These are phyloP conservation scores for Austrolebias charrua DNA, from an alignment of 2,797 vertebrate genomes.

Conservation along the genomic window DNA sequence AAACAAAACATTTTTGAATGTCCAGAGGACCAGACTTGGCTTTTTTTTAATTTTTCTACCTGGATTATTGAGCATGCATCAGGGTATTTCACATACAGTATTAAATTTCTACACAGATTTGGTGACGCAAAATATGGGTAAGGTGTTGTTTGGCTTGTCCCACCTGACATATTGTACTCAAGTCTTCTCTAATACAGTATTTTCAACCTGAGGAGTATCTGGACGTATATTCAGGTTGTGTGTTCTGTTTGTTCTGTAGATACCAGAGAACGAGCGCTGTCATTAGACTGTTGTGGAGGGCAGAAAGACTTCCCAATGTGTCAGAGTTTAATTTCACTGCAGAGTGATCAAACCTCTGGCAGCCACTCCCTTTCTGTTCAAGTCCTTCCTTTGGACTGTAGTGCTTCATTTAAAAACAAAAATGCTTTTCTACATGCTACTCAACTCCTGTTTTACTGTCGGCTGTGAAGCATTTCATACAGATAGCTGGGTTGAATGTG, in stretches of 20 bases:
- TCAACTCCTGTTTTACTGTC: constrained; percentile 28
- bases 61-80: too few species aligned
- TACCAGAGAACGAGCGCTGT: constrained; percentile 1
- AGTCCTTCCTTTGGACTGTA: constrained; percentile 37
- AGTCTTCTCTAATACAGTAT: too few species aligned
- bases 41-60: too few species aligned
- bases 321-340: constrained; percentile 44
- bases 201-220: neutral
- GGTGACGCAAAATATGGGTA: constrained; percentile 32
- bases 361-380: constrained; percentile 67
- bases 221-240: neutral
- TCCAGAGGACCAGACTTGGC: too few species aligned
- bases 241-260: neutral
- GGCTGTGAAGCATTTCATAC: constrained; percentile 26
- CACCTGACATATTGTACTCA: neutral
- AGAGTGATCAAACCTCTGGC: constrained; percentile 55
- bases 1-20: too few species aligned
- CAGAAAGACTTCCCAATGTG: constrained; percentile 34
- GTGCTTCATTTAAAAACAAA: constrained; percentile 19
- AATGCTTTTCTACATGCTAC: constrained; percentile 15
- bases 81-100: too few species aligned
- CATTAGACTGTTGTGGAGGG: constrained; percentile 27
- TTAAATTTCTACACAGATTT: constrained; percentile 10
- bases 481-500: constrained; percentile 6
- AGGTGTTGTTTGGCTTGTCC: constrained; percentile 9